A percentile compares a stretch with the other conserved stretches of the same genome.
These are phyloP conservation scores for Lophotis ruficrista DNA, from an alignment of 2,113 vertebrate species.

Conservation along the genomic window DNA sequence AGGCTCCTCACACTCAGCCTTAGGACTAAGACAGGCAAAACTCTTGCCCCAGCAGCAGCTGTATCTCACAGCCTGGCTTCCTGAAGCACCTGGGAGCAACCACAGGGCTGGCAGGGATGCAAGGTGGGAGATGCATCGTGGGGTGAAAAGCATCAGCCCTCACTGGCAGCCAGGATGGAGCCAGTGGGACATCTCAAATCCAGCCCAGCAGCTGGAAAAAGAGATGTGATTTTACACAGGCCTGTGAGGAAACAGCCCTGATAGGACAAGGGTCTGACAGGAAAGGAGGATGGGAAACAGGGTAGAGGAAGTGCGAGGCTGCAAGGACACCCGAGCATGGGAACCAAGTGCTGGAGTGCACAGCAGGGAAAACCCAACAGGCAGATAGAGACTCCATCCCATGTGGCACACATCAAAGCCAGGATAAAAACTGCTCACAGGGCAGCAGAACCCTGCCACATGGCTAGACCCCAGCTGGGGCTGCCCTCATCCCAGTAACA, in stretches of 20 bases:
- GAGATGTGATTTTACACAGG: background rate
- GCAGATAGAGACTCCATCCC: background rate
- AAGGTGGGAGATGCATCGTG: background rate
- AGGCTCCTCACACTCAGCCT: background rate
- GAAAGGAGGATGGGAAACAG: background rate
- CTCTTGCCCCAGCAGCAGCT: background rate
- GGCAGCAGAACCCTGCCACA: background rate
- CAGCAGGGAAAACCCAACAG: background rate
- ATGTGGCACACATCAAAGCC: background rate
- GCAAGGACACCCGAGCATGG: accelerated
- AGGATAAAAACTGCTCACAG: background rate
- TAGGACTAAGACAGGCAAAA: background rate
- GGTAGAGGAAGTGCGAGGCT: accelerated
- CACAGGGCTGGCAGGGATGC: background rate
- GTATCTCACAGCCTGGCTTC: background rate
- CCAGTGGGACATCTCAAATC: background rate
- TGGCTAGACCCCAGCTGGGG: background rate
- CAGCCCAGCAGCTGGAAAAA: background rate
- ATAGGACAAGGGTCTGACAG: background rate
- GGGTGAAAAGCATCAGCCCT: background rate
- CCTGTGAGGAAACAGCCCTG: background rate
- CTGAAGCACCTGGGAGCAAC: background rate
- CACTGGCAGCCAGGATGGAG: background rate
- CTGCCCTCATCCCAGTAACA: background rate
- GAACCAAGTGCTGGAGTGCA: background rate